Base-by-base conservation (phyloP, 2,797 vertebrate genomes). In the Cossypha polioptera region DNA sequence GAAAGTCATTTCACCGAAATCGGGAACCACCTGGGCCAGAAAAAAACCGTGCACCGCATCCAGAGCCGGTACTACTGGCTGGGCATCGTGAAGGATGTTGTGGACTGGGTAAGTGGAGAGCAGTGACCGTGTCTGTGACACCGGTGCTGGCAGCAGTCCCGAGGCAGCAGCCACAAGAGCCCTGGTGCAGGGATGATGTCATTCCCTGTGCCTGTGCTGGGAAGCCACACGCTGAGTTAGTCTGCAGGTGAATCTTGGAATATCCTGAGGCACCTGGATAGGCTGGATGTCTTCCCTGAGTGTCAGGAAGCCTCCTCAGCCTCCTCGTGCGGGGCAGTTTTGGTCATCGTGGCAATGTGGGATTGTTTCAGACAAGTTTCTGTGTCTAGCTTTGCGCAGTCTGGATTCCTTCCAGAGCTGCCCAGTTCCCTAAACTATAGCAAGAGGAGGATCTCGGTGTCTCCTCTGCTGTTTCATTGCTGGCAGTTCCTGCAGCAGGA, bases 51-150 rank as follows among this genome's bases (percentile, higher is more conserved):
- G 55, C 98, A 99, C 97, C 96, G 98, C 63, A 99, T 99, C 90
- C 99, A 99, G 97, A 98, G 98, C 97, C 98, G 98, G 57, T 99
- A 98, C 97, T 99, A 99, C 97, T 99, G 99, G 99, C 98, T 99
- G 92, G 99, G 99, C 19, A 99, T 99, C 73, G 98, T 99, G 89
- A 99, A 98, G 94, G 99, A 99, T 73, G 99, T 99, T 5, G 99
- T 99, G 87, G 99, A 99, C 71, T 99, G 99, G 99, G 99, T 99
- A 96, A 86, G 89, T 82, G 16, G 24, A 31, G 58, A 51, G 77
- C 61, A 19, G 3, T 15, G 47, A 7, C 62, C 1, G 7, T 45
- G 67, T 21, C 42, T 4, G 2, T 53, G 55, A 25, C 47, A 54
- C 51, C 4, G 2, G 33, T 47, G 21, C 73, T 50, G 78, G 91